Conservation (phyloP, 2,113 vertebrate species). For the Archocentrus centrarchus region DNA sequence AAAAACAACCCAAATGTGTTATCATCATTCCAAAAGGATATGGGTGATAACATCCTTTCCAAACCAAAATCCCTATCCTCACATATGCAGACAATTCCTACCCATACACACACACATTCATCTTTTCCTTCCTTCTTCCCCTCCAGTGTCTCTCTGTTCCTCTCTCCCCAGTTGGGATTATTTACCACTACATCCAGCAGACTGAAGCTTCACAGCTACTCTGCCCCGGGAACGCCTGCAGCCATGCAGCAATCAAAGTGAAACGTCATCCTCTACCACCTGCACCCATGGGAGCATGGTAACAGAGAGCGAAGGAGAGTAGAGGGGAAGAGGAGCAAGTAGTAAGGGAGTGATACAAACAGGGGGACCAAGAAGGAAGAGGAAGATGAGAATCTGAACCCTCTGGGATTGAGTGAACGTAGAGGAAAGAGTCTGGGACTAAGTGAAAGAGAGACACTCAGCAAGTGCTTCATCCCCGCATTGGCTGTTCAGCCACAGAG, state of each 20-base stretch:
- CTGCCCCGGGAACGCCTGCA: constrained; percentile 78
- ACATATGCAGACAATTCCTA: constrained; percentile 2
- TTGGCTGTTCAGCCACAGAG: constrained; percentile 40
- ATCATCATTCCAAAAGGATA: constrained; percentile 12
- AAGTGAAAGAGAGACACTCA: constrained; percentile 52
- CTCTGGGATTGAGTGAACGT: constrained; percentile 26
- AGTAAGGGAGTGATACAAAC: constrained; percentile 21
- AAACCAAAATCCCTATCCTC: constrained; percentile 12
- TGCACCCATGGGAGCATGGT: constrained; percentile 69
- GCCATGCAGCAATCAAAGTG: constrained; percentile 80
- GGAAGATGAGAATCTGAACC: constrained; percentile 41
- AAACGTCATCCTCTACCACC: constrained; percentile 75
- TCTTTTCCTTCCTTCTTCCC: constrained; percentile 55
- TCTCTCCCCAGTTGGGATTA: constrained; percentile 79
- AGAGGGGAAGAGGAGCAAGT: constrained; percentile 30
- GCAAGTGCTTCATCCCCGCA: constrained; percentile 47
- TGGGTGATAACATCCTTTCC: neutral
- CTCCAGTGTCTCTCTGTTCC: constrained; percentile 62
- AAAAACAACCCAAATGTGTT: neutral
- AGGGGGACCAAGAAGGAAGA: constrained; percentile 21
- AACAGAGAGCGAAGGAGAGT: constrained; percentile 37
- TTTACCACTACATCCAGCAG: constrained; percentile 78
- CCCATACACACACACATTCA: neutral
- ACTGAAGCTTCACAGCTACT: constrained; percentile 67
- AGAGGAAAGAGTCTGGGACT: constrained; percentile 32